phyloP scores from a whole-genome alignment of 1,140 invertebrate genomes.

The Drosophila pandora region DNA sequence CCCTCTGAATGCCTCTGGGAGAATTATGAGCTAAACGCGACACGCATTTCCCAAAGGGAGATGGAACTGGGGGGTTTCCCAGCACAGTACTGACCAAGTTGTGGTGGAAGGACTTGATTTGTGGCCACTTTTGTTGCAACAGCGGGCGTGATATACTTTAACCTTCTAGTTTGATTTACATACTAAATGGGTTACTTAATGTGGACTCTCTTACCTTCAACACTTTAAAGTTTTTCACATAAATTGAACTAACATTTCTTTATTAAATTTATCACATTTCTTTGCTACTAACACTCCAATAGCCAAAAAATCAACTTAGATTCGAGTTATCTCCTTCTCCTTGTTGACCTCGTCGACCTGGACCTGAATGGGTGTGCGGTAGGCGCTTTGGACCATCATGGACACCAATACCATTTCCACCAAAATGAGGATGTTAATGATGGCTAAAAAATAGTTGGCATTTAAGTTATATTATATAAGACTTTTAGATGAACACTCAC shows the following conservation, averaged over 20 bases:
- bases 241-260: conserved; percentile 41
- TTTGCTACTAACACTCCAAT: conserved; percentile 39
- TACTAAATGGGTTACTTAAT: conserved; percentile 2
- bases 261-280: conserved; percentile 77
- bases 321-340: conserved; percentile 28
- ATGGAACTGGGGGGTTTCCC: not conserved
- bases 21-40: conserved; percentile 76
- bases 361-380: conserved; percentile 66
- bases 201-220: not conserved
- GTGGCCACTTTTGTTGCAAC: conserved; percentile 53
- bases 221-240: conserved; percentile 7
- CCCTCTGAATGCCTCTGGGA: conserved; percentile 33
- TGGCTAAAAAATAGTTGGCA: conserved; percentile 43
- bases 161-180: conserved; percentile 28
- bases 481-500: conserved; percentile 38
- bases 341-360: conserved; percentile 61
- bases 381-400: conserved; percentile 72
- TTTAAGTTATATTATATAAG: not conserved
- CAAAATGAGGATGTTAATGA: conserved; percentile 76
- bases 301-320: conserved; percentile 8
- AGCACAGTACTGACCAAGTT: conserved; percentile 2
- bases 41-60: conserved; percentile 36
- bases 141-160: conserved; percentile 38
- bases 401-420: conserved; percentile 81
- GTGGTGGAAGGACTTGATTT: conserved; percentile 53